Base-by-base conservation (phyloP, 2,888 invertebrate species). In the Thymelicus sylvestris region DNA sequence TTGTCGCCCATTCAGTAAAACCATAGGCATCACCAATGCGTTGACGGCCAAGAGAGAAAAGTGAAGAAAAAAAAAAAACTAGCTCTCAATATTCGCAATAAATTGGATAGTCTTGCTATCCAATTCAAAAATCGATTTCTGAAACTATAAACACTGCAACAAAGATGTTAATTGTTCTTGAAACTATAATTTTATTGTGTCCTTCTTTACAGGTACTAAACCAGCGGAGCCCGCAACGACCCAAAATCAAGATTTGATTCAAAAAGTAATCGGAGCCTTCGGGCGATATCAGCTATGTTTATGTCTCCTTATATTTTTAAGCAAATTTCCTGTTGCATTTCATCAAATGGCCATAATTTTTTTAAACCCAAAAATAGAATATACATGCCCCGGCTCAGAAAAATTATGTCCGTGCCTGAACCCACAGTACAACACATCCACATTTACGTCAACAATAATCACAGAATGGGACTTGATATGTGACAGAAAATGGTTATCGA, bases 401-500 rank as follows among this genome's bases (percentile, higher is more conserved):
- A 79, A 79, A 2, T 81, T 85, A 7, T 96, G 96, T 77, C 94
- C 95, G 0, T 96, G 96, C 79, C 78, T 87, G 0, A 82, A 92
- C 57, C 94, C 95, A 72, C 84, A 92, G 7, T 97, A 95, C 79
- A 95, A 97, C 80, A 95, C 93, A 66, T 95, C 94, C 61, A 83
- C 95, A 72, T 97, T 97, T 82, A 88, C 95, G 2, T 95, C 95
- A 76, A 97, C 97, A 0, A 96, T 97, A 19, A 94, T 95, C 72
- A 96, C 95, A 69, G 95, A 97, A 94, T 97, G 97, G 96, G 93
- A 96, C 83, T 91, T 97, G 74, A 96, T 97, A 38, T 97, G 97
- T 83, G 94, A 95, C 3, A 94, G 89, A 59, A 91, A 92, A 64
- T 95, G 96, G 88, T 86, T 96, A 73, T 94, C 95, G 2, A 96